Evolutionary conservation across 1,140 invertebrate genomes (phyloP), one percentile per base, ranked within the genome.

Genomic region (Gonatopus flavifemur): DNA sequence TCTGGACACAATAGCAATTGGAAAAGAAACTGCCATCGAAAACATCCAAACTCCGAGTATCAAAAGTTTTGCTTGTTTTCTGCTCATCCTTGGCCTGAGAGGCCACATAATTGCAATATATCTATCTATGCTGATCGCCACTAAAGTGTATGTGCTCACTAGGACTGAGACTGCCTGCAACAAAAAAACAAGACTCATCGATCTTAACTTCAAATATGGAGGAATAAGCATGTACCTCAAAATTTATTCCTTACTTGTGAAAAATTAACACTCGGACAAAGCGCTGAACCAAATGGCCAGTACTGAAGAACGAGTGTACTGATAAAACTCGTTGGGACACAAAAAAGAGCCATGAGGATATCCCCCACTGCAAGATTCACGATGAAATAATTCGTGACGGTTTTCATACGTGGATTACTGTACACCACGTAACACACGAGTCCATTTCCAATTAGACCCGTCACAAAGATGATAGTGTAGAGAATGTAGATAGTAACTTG

Each of bases 81-180:
- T 88, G 3, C 88, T 86, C 64, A 94, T 83, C 22, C 91, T 81
- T 2, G 90, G 91, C 57, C 84, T 79, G 20, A 96, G 74, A 0
- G 93, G 93, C 79, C 89, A 89, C 78, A 94, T 88, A 46, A 96
- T 94, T 12, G 90, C 91, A 64, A 91, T 84, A 62, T 92, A 94
- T 8, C 91, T 82, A 72, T 95, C 92, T 33, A 90, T 83, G 43
- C 89, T 91, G 63, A 95, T 91, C 2, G 89, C 90, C 2, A 94
- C 85, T 55, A 94, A 62, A 0, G 91, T 93, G 66, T 93, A 93
- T 2, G 90, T 88, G 65, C 86, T 90, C 12, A 93, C 88, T 38
- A 93, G 81, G 24, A 93, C 90, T 1, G 89, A 89, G 1, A 92
- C 84, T 0, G 86, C 88, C 72, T 91, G 86, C 5, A 62, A 61